Base-by-base conservation (phyloP, 2,797 vertebrate genomes). In the Rhadinocentrus ornatus region DNA sequence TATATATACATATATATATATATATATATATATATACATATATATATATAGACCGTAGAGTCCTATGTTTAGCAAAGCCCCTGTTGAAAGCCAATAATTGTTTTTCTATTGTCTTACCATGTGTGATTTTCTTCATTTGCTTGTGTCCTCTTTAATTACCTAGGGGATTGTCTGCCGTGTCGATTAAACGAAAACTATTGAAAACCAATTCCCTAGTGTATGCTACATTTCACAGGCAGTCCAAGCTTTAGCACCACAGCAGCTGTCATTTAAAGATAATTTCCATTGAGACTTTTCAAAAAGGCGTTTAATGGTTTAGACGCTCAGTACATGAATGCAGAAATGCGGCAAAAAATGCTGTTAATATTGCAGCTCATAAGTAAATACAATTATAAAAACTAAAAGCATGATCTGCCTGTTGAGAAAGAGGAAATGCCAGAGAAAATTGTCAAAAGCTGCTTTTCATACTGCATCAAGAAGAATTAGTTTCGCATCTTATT, bases 401-500 rank as follows among this genome's bases (percentile, higher is more conserved):
- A 35, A 56, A 69, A 11, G 16, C 53, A 13, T 41, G 29, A 52
- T 20, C 22, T 13, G 27, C 20, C 35, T 0, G 1, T 60, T 57
- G 31, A 76, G 29, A 34, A 26, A 62, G 16, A 66, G 44, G 31
- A 68, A 75, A 66, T 44, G 35, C 52, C 27, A 46, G 32, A 44
- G 27, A 29, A 71, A 80, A 75, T 60, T 12, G 13, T 32, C 8
- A 62, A 39, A 72, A 29, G 41, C 52, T 69, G 64, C 63, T 62
- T 80, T 81, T 77, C 35, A 59, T 44, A 26, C 63, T 3, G 41
- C 60, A 60, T 80, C 32, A 68, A 62, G 53, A 63, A 27, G 15
- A 55, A 64, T 77, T 62, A 62, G 68, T 44, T 31, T 12, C n/a
- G 15, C 62, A 18, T 74, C 62, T 83, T 1, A 13, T 44, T 29